Percentiles rank a stretch among this genome's conserved stretches.
Evolutionary conservation across 2,888 invertebrate species (phyloP).

Genomic region (Xiphydria camelus): DNA sequence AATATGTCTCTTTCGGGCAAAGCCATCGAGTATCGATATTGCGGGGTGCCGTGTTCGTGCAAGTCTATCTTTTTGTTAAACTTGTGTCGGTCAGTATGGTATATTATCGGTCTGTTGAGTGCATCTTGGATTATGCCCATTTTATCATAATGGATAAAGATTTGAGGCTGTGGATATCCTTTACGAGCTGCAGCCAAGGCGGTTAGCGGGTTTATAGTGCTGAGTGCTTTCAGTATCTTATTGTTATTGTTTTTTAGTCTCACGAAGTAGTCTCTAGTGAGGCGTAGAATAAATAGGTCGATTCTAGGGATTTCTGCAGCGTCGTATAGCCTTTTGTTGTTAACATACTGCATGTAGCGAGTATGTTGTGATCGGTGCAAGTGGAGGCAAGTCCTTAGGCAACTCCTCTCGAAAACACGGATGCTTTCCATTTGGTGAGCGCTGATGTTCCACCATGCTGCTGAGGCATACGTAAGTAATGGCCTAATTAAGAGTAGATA

Average conservation of each 20-base stretch:
- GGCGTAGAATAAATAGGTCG: conserved; percentile 9
- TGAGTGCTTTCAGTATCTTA: not conserved
- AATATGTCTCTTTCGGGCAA: no score
- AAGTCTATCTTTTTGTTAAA: not conserved
- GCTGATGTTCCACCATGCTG: conserved; percentile 18
- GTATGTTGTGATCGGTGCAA: conserved; percentile 1
- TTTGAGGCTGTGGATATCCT: not conserved
- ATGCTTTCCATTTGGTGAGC: conserved; percentile 21
- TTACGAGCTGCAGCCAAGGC: no score
- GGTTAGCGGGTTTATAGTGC: no score
- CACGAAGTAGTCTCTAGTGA: conserved; percentile 10
- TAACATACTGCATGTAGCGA: not conserved
- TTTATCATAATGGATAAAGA: not conserved
- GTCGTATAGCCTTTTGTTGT: conserved; percentile 13
- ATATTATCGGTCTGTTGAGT: not conserved
- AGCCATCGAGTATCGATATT: no score
- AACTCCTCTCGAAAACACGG: conserved; percentile 16
- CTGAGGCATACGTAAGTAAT: conserved; percentile 17
- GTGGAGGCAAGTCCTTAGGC: conserved; percentile 7
- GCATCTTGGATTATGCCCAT: not conserved
- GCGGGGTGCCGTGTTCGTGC: no score
- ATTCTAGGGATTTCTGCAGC: conserved; percentile 12
- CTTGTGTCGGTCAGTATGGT: not conserved
- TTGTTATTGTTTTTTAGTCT: not conserved
- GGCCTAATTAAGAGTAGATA: conserved; percentile 19